A percentile compares a stretch with the other conserved stretches of the same genome.
Evolutionary conservation across 2,888 invertebrate species (phyloP).

Genomic region (Druceiella hillmani): DNA sequence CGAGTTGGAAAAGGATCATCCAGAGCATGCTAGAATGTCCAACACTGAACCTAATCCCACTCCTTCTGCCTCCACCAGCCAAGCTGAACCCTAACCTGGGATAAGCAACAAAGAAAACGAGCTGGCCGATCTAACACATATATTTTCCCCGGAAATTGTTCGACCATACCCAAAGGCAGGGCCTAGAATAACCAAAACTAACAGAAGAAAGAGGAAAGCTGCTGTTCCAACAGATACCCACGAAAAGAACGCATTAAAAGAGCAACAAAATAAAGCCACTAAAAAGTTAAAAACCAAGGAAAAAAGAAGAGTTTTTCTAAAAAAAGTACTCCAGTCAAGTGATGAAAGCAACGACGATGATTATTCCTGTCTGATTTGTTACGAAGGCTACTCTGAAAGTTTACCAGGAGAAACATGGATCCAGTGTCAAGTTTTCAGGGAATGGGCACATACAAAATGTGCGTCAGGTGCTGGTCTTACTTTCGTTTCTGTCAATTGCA

Average conservation of each 20-base stretch:
- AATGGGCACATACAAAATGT: no score
- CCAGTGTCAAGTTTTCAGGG: no score
- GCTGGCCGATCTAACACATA: constrained; percentile 13
- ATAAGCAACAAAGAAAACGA: constrained; percentile 23
- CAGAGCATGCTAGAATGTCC: constrained; percentile 18
- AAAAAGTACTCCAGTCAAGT: no score
- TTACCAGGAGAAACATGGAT: no score
- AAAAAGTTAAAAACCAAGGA: no score
- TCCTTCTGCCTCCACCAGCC: constrained; percentile 20
- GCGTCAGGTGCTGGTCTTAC: no score
- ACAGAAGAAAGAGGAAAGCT: constrained; percentile 21
- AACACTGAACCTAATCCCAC: constrained; percentile 15
- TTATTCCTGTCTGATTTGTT: no score
- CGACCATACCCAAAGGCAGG: constrained; percentile 24
- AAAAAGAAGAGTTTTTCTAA: no score
- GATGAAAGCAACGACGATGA: no score
- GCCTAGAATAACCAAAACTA: constrained; percentile 21
- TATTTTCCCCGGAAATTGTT: constrained; percentile 24
- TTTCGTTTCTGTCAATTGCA: no score
- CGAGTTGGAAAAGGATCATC: constrained; percentile 16
- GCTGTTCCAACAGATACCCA: constrained; percentile 20
- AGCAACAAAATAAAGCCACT: no score
- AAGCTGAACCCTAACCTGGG: constrained; percentile 23
- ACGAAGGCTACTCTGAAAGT: no score
- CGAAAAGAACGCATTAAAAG: constrained; percentile 19